phyloP scores from a whole-genome alignment of 2,797 vertebrate genomes.

The Acanthornis magna region DNA sequence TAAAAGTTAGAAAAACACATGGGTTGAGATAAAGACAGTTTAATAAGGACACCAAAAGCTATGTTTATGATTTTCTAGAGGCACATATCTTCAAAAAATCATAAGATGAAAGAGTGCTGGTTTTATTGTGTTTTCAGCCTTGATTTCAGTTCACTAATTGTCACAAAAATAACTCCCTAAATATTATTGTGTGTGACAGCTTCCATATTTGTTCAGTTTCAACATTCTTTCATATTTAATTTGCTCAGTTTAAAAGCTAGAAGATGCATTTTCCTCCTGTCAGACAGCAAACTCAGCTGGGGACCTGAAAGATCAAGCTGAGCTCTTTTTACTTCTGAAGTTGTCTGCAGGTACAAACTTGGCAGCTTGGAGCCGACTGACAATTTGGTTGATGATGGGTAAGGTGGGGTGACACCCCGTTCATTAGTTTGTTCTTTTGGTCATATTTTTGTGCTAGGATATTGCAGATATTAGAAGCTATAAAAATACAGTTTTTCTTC shows the following conservation, averaged over 20 bases:
- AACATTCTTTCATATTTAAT: conserved; percentile 40
- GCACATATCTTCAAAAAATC: background rate
- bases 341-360: background rate
- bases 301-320: conserved; percentile 2
- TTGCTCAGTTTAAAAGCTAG: conserved; percentile 3
- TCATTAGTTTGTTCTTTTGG: background rate
- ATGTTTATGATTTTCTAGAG: background rate
- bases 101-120: background rate
- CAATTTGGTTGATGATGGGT: background rate
- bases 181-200: background rate
- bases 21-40: background rate
- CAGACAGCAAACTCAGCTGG: background rate
- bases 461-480: background rate
- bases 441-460: background rate
- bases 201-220: conserved; percentile 33
- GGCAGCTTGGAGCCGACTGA: background rate
- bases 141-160: background rate
- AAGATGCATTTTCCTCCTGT: conserved; percentile 6
- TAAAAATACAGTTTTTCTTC: background rate
- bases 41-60: background rate
- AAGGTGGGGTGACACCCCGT: background rate
- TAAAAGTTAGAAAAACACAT: background rate
- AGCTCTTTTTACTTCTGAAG: background rate
- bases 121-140: background rate
- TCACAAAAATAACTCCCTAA: background rate